Base-by-base conservation (phyloP, 1,140 invertebrate species). In the Penaeus japonicus region DNA sequence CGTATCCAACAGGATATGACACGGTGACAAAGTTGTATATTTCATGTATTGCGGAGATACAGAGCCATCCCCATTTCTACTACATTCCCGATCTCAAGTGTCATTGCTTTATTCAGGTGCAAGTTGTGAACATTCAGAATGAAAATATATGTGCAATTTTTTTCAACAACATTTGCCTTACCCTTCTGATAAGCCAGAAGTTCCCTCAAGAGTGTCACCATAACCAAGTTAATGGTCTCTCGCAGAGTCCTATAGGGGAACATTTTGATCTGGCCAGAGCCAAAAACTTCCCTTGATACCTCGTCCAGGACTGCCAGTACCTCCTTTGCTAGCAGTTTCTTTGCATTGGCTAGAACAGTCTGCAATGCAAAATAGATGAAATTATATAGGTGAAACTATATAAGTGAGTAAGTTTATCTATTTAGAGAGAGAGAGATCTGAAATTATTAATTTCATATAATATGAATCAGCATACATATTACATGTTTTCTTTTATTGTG, bases 221-320 rank as follows among this genome's bases (percentile, higher is more conserved):
- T 95, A 0, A 98, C 97, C 62, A 99, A 93, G 93, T 97, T 99
- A 70, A 99, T 93, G 0, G 96, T 97, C 93, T 99, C 98, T 89
- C 97, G 99, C 92, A 98, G 98, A 3, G 96, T 97, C 91, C 96
- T 96, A 92, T 98, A 99, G 4, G 96, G 96, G 90, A 97, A 97
- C 84, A 96, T 95, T 92, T 95, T 93, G 55, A 96, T 94, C 91
- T 93, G 93, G 82, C 94, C 94, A 81, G 90, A 91, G 20, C 90
- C 85, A 90, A 92, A 93, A 10, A 97, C 95, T 93, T 98, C 96
- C 83, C 95, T 93, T 30, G 96, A 95, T 92, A 97, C 95, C 85
- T 96, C 95, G 92, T 99, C 97, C 80, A 99, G 92, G 75, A 91
- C 92, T 39, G 94, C 94, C 57, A 99, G 92, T 35, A 94, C 95